Evolutionary conservation across 2,113 vertebrate species (phyloP), one percentile per base, ranked within the genome.

Genomic region (Trochalopteron elliotii): DNA sequence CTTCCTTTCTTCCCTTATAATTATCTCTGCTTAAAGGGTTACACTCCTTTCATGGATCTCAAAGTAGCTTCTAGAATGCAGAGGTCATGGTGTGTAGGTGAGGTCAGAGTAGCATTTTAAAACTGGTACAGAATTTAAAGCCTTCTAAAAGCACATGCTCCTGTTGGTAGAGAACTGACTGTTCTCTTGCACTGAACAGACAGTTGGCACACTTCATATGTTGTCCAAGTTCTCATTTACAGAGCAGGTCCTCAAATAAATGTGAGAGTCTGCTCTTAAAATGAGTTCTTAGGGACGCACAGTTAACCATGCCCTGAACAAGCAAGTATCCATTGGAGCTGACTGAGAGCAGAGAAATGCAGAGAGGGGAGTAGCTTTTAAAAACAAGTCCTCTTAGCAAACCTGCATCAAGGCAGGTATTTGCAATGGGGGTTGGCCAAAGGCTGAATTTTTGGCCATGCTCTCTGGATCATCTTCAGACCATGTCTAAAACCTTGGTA

Each of bases 1-100:
- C 70, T 95, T 93, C 52, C 77, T 90, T 90, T 71, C 75, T 83
- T 59, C 70, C 94, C 61, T 90, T 68, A 20, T 33, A 87, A 84
- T 90, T 87, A 64, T 49, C 68, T 90, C 59, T 89, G 71, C 84
- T 53, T 74, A 61, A 93, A 91, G 22, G 83, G 50, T 85, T 95
- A 60, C 42, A n/a, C 18, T 93, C 67, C 83, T 40, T 78, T 86
- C 52, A 30, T 53, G 56, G 74, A 81, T 89, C 87, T 93, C 63
- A 60, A 37, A 72, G 84, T 85, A 64, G 39, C 39, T 90, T 93
- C 47, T 59, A 64, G 87, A 69, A 35, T 80, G 78, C 61, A 65
- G n/a, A 87, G 70, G 40, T 77, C 68, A 45, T 56, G 22, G 16
- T 47, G 31, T 53, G 40, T 90, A 56, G 75, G 15, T 64, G 71